Base-by-base conservation (phyloP, 1,140 invertebrate species). In the Hirudo medicinalis region DNA sequence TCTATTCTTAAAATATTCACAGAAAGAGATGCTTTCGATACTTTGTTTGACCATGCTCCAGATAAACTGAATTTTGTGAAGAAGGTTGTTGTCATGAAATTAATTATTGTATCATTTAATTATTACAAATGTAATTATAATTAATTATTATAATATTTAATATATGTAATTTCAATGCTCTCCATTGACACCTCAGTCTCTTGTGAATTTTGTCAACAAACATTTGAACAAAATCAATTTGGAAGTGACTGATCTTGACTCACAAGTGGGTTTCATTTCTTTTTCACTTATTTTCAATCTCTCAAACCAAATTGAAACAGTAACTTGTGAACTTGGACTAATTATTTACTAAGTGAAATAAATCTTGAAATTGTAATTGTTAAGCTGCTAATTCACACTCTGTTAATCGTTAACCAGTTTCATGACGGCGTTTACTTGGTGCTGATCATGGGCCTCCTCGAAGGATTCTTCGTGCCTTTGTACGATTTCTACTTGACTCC, bases 391-490 rank as follows among this genome's bases (percentile, higher is more conserved):
- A 9, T 70, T 22, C 2, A 5, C 8, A 70, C 54, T 54, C 71
- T 72, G 15, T 49, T 72, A 40, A 74, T 36, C 53, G 72, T 77
- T 76, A 19, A 8, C 27, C 75, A 85, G 80, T 98, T 99, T 80
- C 91, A 94, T 79, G 96, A 99, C 83, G 97, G 96, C 0, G 94
- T 99, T 0, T 96, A 94, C 81, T 83, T 99, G 29, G 91, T 90
- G 32, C 86, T 99, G 22, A 82, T 99, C 63, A 93, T 99, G 88
- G 96, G 95, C 0, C 83, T 99, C 6, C 83, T 99, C 0, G 95
- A 98, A 81, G 93, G 92, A 8, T 99, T 98, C 82, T 99, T 99
- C 84, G 92, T 98, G 6, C 94, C 95, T 11, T 84, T 98, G n/a
- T 91, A 96, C 79, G 89, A 89, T 76, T 97, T 97, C 81, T 88